These are phyloP conservation scores for Callithrix jacchus DNA, from an alignment of 2,113 vertebrate species.

Conservation along the genomic window DNA sequence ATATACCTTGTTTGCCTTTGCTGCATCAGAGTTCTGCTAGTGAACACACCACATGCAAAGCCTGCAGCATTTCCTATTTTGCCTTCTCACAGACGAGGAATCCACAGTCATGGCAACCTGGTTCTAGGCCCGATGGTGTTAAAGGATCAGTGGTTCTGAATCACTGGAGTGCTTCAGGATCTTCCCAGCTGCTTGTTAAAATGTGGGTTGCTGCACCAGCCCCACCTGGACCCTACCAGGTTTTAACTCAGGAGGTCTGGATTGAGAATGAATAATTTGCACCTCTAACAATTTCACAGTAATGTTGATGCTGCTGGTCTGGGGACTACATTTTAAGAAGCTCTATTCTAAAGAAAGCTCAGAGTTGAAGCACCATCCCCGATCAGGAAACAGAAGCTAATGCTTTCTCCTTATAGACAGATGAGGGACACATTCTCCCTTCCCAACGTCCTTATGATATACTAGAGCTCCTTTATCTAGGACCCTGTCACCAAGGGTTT, in stretches of 20 bases:
- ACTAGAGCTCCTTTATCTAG: neutral
- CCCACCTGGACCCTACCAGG: rapidly evolving
- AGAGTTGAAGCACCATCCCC: neutral
- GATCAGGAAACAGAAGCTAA: neutral
- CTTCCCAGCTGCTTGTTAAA: neutral
- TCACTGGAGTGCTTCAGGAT: neutral
- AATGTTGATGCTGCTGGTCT: neutral
- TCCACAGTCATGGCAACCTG: rapidly evolving
- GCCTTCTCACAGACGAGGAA: neutral
- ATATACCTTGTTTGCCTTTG: neutral
- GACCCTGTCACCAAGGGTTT: neutral
- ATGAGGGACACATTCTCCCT: neutral
- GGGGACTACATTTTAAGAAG: neutral
- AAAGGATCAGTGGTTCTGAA: neutral
- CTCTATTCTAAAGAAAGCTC: neutral
- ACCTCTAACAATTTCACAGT: neutral
- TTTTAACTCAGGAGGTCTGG: neutral
- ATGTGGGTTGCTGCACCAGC: neutral
- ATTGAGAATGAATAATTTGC: too few relatives aligned
- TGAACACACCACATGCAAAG: neutral
- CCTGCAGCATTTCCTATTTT: rapidly evolving
- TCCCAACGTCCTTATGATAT: neutral
- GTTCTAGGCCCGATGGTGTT: neutral
- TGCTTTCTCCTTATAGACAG: too few relatives aligned
- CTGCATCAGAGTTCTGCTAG: neutral